A percentile compares a stretch with the other conserved stretches of the same genome.
Evolutionary conservation across 2,888 invertebrate genomes (phyloP).

Genomic region (Drosophila setosimentum): DNA sequence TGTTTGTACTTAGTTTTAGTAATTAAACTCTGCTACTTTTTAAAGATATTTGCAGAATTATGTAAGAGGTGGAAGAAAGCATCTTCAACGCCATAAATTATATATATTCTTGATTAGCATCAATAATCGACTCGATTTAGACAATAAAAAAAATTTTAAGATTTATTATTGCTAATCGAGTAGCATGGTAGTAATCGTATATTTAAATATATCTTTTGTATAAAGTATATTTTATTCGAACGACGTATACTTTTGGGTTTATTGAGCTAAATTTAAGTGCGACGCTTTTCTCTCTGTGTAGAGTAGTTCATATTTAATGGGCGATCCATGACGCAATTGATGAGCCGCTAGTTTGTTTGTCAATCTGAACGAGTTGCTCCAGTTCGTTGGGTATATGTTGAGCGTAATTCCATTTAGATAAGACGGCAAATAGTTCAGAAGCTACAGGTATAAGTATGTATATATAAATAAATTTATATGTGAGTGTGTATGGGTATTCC

Average conservation of each 20-base stretch:
- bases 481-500: not conserved
- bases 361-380: conserved; percentile 14
- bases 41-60: not conserved
- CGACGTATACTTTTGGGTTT: not conserved
- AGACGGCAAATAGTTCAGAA: conserved; percentile 38
- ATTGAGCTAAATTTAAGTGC: too few species aligned
- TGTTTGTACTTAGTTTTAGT: not conserved
- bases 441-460: not conserved
- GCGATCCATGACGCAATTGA: conserved; percentile 60
- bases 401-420: conserved; percentile 58
- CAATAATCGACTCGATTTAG: not conserved
- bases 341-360: conserved; percentile 50
- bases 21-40: not conserved
- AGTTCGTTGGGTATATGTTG: not conserved
- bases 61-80: not conserved
- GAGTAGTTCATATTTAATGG: conserved; percentile 12
- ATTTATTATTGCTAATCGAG: too few species aligned
- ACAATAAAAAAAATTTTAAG: not conserved
- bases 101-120: not conserved
- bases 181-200: not conserved
- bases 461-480: not conserved
- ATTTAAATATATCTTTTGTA: not conserved
- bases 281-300: not conserved
- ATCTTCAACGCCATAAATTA: not conserved
- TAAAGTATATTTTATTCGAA: not conserved